Conservation (phyloP, 2,888 invertebrate species). For the Polydrusus tereticollis region DNA sequence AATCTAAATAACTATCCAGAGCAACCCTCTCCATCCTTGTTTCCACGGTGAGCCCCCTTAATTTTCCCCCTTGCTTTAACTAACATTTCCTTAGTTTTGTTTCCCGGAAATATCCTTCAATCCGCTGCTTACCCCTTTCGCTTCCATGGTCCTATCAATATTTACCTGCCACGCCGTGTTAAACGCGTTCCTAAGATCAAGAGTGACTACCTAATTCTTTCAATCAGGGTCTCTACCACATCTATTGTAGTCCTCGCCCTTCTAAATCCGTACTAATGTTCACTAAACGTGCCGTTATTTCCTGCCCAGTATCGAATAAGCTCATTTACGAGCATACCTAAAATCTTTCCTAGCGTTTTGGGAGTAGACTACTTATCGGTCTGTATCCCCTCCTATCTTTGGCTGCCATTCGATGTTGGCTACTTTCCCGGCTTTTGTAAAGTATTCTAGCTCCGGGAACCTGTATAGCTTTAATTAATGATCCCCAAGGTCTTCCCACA, state of each 20-base stretch:
- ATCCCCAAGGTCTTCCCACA: neutral
- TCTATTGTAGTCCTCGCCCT: slow-evolving; percentile 54
- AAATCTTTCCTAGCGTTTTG: slow-evolving; percentile 54
- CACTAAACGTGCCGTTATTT: slow-evolving; percentile 46
- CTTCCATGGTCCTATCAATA: slow-evolving; percentile 19
- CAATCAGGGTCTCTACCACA: slow-evolving; percentile 47
- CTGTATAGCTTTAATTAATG: slow-evolving; percentile 10
- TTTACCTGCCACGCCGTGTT: slow-evolving; percentile 32
- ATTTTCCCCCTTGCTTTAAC: neutral
- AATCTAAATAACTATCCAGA: slow-evolving; percentile 15
- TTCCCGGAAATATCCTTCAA: slow-evolving; percentile 21
- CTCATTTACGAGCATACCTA: slow-evolving; percentile 54
- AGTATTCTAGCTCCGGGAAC: slow-evolving; percentile 43
- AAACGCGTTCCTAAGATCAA: slow-evolving; percentile 45
- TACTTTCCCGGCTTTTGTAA: slow-evolving; percentile 52
- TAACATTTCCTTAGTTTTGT: slow-evolving; percentile 49
- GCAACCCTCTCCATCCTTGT: slow-evolving; percentile 39
- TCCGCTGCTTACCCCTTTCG: slow-evolving; percentile 18
- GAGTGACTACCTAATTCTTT: slow-evolving; percentile 37
- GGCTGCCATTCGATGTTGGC: slow-evolving; percentile 51
- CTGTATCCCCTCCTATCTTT: slow-evolving; percentile 53
- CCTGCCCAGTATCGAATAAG: slow-evolving; percentile 51
- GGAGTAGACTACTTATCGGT: slow-evolving; percentile 56
- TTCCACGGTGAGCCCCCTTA: neutral
- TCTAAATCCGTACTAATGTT: slow-evolving; percentile 51